Conservation (phyloP, 1,140 invertebrate species). For the Lineus longissimus region DNA sequence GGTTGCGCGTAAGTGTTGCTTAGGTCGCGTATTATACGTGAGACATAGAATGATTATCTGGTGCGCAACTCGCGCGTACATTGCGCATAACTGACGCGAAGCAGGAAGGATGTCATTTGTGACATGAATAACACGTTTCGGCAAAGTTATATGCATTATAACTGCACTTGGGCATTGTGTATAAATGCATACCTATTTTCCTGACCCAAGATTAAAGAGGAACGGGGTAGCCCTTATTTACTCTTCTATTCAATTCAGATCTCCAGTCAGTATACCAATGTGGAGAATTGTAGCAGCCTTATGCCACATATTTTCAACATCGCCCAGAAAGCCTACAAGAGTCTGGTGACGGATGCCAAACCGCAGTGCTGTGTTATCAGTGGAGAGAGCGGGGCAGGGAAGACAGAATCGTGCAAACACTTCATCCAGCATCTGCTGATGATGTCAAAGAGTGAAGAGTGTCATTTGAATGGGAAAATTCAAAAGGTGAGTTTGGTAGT, state of each 20-base stretch:
- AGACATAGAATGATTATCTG: too few species aligned
- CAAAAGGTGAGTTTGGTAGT: slow-evolving; percentile 29
- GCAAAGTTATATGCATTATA: too few species aligned
- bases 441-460: slow-evolving; percentile 28
- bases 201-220: too few species aligned
- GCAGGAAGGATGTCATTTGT: too few species aligned
- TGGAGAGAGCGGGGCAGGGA: slow-evolving; percentile 97
- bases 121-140: too few species aligned
- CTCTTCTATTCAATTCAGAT: slow-evolving; percentile 23
- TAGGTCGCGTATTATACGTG: too few species aligned
- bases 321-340: slow-evolving; percentile 71
- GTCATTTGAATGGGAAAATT: slow-evolving; percentile 32
- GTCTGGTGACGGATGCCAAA: slow-evolving; percentile 72
- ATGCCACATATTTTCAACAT: slow-evolving; percentile 80
- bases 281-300: slow-evolving; percentile 47
- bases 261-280: slow-evolving; percentile 26
- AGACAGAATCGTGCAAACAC: slow-evolving; percentile 77
- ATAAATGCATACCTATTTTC: too few species aligned
- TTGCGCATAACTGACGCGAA: too few species aligned
- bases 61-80: too few species aligned
- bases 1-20: too few species aligned
- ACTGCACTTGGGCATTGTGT: too few species aligned
- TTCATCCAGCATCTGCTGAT: slow-evolving; percentile 35
- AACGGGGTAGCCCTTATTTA: too few species aligned
- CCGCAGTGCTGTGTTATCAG: slow-evolving; percentile 57